Conservation (phyloP, 2,888 invertebrate genomes). For the Meteorus colon region DNA sequence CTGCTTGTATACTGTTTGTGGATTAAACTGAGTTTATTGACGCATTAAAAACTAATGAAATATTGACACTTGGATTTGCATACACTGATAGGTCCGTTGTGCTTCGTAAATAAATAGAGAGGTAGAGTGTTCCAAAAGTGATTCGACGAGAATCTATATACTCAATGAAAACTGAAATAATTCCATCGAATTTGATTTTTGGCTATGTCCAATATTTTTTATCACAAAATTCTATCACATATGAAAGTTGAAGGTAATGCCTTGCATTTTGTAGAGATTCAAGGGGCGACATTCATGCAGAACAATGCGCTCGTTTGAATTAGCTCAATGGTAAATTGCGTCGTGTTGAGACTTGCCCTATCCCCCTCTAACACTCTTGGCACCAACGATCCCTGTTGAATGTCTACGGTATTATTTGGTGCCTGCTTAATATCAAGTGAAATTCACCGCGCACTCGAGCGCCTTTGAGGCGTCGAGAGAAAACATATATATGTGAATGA, state of each 20-base stretch:
- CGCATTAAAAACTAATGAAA: too few relatives aligned
- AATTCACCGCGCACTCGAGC: background rate
- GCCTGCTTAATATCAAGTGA: slow-evolving; percentile 25
- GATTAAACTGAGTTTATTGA: too few relatives aligned
- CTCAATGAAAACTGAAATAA: too few relatives aligned
- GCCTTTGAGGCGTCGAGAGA: background rate
- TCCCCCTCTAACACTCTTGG: slow-evolving; percentile 8
- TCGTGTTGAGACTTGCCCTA: background rate
- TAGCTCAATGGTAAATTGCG: slow-evolving; percentile 31
- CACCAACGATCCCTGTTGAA: slow-evolving; percentile 32
- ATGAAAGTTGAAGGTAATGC: slow-evolving; percentile 2
- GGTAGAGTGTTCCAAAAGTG: too few relatives aligned
- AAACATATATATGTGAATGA: background rate
- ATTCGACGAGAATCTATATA: too few relatives aligned
- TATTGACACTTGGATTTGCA: too few relatives aligned
- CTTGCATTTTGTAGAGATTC: slow-evolving; percentile 24
- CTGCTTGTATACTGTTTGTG: too few relatives aligned
- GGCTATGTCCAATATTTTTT: background rate
- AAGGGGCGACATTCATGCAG: slow-evolving; percentile 32
- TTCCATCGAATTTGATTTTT: background rate
- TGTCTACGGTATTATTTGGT: slow-evolving; percentile 11
- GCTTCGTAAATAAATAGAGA: too few relatives aligned
- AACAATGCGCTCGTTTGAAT: slow-evolving; percentile 29
- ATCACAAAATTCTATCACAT: background rate
- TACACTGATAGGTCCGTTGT: too few relatives aligned